Evolutionary conservation across 2,888 invertebrate genomes (phyloP).

Genomic region (Petrophora chlorosata): DNA sequence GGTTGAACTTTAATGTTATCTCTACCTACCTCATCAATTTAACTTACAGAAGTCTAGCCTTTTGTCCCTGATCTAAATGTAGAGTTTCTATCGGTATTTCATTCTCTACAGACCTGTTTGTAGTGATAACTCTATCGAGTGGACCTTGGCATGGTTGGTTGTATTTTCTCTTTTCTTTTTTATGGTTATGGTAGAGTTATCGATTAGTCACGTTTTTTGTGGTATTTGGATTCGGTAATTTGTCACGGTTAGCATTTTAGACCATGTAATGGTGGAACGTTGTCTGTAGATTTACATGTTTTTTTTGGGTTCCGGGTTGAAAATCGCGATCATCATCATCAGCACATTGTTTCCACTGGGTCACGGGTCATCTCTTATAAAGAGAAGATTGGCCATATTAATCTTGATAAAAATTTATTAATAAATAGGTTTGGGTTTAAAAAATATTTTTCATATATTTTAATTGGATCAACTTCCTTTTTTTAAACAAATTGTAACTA

Average conservation of each 20-base stretch:
- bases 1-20: background rate
- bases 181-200: conserved; percentile 21
- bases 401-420: too few species aligned
- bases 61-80: conserved; percentile 17
- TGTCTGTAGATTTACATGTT: background rate
- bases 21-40: background rate
- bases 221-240: conserved; percentile 15
- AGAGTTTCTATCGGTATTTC: conserved; percentile 6
- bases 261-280: background rate
- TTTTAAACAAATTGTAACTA: too few species aligned
- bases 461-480: too few species aligned
- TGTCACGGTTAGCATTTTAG: conserved; percentile 1
- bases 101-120: conserved; percentile 21
- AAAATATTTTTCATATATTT: too few species aligned
- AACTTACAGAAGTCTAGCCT: background rate
- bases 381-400: too few species aligned
- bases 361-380: too few species aligned
- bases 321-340: too few species aligned
- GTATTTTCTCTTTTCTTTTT: conserved; percentile 25
- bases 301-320: background rate
- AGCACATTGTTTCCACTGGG: too few species aligned
- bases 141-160: conserved; percentile 47
- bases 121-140: conserved; percentile 42
- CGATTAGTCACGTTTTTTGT: conserved; percentile 22
- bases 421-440: too few species aligned